phyloP scores from a whole-genome alignment of 2,888 invertebrate genomes.

The Oscheius sp. region DNA sequence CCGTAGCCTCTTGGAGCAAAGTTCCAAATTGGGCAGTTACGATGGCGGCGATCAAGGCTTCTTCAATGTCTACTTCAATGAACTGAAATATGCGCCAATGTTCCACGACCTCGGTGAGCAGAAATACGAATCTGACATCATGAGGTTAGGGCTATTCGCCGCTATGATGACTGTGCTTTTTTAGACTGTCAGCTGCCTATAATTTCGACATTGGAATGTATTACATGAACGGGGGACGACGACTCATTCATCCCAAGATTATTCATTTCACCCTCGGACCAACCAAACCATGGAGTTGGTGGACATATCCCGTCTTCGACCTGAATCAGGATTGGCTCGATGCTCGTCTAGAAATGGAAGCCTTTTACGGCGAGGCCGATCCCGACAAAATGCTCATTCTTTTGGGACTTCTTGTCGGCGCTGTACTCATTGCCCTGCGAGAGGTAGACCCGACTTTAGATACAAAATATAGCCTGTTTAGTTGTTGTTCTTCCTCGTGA shows the following conservation, averaged over 20 bases:
- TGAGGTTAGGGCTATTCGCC: no score
- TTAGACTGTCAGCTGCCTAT: slow-evolving; percentile 57
- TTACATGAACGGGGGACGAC: slow-evolving; percentile 59
- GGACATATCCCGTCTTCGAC: slow-evolving; percentile 66
- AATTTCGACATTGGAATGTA: slow-evolving; percentile 70
- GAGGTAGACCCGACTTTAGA: slow-evolving; percentile 18
- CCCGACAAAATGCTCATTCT: slow-evolving; percentile 32
- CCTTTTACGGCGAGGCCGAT: slow-evolving; percentile 21
- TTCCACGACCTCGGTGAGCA: slow-evolving; percentile 44
- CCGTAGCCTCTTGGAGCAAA: slow-evolving; percentile 55
- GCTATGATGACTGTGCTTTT: neutral
- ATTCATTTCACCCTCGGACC: slow-evolving; percentile 68
- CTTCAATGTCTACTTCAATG: slow-evolving; percentile 62
- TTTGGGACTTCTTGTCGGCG: slow-evolving; percentile 12
- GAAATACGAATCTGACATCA: slow-evolving; percentile 23
- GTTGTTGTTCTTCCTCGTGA: slow-evolving; percentile 23
- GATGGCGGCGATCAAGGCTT: slow-evolving; percentile 71
- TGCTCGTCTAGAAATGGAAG: slow-evolving; percentile 43
- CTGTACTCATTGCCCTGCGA: slow-evolving; percentile 11
- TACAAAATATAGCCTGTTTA: no score
- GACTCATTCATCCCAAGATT: slow-evolving; percentile 59
- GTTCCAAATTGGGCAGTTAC: slow-evolving; percentile 51
- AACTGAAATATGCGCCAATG: slow-evolving; percentile 63
- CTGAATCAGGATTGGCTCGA: slow-evolving; percentile 62
- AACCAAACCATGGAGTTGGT: slow-evolving; percentile 68